Base-by-base conservation (phyloP, 2,888 invertebrate species). In the Formica aserva region DNA sequence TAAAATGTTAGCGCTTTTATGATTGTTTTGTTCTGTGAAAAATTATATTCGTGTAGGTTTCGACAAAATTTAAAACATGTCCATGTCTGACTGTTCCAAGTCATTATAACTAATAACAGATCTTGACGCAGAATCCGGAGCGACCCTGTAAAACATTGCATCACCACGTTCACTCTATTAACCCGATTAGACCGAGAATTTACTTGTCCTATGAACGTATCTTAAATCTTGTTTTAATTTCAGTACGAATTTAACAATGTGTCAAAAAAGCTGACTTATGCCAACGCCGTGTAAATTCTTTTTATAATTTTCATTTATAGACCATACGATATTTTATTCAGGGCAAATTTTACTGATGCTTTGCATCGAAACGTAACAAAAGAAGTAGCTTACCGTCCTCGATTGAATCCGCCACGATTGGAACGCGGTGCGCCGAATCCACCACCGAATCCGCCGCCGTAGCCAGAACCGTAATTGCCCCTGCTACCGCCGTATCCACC, bases 91-190 rank as follows among this genome's bases (percentile, higher is more conserved):
- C 95, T 97, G 97, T 96, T 98, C 98, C 96, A 98, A 96, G 96
- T 98, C 98, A 96, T 97, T 97, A 96, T 98, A 98, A 95, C 97
- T 97, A 95, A 98, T 96, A 95, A 98, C 96, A 95, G 97, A 97
- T 95, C 98, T 96, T 95, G 97, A 92, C 84, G 92, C 91, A 86
- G 94, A 92, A 84, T 94, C 94, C 86, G 94, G 93, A 90, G 93
- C 94, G 91, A 91, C 93, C 93, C 94, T 94, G 94, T 88, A 90
- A 89, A 90, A 90, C 77, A 90, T 82, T 75, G 84, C 85, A 85
- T 83, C 74, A 82, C 88, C 57, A 87, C 77, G 83, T 91, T 91
- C 87, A 91, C 35, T 86, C 11, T 62, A 55, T 52, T 29, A 66
- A 26, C 9, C 77, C 5, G 22, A 76, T 45, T 3, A 11, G 52